These are phyloP conservation scores for Ictidomys tridecemlineatus DNA, from an alignment of 2,113 vertebrate genomes.

Conservation along the genomic window DNA sequence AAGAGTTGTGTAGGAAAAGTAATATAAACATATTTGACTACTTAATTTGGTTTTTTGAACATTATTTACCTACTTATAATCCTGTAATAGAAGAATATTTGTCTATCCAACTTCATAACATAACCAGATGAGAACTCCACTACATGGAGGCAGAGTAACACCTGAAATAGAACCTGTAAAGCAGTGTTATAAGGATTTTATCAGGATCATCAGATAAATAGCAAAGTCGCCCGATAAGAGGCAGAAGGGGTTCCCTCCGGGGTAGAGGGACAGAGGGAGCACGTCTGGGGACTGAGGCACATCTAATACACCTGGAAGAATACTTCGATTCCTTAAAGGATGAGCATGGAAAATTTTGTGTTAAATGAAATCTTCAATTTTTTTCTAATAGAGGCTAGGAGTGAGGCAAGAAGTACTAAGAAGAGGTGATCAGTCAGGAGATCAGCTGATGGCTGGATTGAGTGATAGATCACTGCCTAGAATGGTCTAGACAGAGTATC, in stretches of 20 bases:
- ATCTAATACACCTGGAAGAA: neutral
- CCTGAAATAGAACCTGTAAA: neutral
- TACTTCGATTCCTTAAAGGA: conserved; percentile 30
- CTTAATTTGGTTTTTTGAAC: neutral
- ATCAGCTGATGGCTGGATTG: neutral
- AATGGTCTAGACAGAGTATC: neutral
- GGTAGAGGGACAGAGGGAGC: neutral
- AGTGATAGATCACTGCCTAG: conserved; percentile 52
- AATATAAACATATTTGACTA: neutral
- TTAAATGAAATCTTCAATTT: conserved; percentile 36
- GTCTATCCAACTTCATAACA: conserved; percentile 35
- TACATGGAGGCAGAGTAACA: too few relatives aligned
- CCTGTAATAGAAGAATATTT: neutral
- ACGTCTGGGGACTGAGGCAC: neutral
- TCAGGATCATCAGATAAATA: neutral
- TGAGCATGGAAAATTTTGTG: neutral
- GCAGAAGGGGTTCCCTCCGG: neutral
- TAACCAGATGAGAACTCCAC: conserved; percentile 22
- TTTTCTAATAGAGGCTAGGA: conserved; percentile 27
- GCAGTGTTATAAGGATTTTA: neutral
- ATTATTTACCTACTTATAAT: neutral
- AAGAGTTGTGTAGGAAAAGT: conserved; percentile 27
- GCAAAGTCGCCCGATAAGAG: neutral
- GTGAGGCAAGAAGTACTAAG: conserved; percentile 1
- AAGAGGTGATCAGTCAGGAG: neutral